Evolutionary conservation across 2,797 vertebrate genomes (phyloP).

Genomic region (Clarias pachynema): DNA sequence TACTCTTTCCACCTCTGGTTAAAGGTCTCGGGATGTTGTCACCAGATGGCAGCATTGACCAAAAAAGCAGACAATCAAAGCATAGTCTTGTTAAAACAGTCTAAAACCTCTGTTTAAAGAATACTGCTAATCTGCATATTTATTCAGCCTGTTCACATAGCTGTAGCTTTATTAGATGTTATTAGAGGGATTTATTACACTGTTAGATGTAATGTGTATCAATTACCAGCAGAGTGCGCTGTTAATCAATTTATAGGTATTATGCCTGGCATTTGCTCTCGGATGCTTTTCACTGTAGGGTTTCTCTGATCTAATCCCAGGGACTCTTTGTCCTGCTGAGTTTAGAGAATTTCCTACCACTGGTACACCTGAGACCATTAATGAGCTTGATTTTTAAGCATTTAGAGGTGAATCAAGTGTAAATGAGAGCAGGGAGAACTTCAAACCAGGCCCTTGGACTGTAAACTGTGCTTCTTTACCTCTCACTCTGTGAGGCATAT

Average conservation of each 20-base stretch:
- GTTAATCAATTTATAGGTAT: slow-evolving; percentile 26
- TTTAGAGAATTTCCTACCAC: not conserved
- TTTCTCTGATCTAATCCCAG: not conserved
- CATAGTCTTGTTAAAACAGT: not conserved
- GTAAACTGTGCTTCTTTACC: not conserved
- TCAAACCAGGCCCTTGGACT: not conserved
- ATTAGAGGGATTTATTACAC: not conserved
- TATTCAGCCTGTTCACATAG: not conserved
- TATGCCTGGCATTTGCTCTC: slow-evolving; percentile 35
- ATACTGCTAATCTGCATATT: not conserved
- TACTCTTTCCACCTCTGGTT: too few species aligned
- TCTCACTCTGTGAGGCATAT: not conserved
- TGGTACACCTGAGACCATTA: not conserved
- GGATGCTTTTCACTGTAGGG: not conserved
- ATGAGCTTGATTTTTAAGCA: slow-evolving; percentile 1
- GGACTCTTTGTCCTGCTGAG: not conserved
- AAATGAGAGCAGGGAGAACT: not conserved
- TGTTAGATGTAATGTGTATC: not conserved
- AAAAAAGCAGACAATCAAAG: not conserved
- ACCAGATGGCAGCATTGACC: not conserved
- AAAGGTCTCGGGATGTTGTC: too few species aligned
- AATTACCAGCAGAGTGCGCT: slow-evolving; percentile 62
- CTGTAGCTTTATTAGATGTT: not conserved
- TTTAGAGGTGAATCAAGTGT: not conserved
- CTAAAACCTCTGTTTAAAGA: not conserved